Percentiles rank a stretch among this genome's conserved stretches.
phyloP scores from a whole-genome alignment of 2,888 invertebrate species.

The Sinodicranocentrus sp. region DNA sequence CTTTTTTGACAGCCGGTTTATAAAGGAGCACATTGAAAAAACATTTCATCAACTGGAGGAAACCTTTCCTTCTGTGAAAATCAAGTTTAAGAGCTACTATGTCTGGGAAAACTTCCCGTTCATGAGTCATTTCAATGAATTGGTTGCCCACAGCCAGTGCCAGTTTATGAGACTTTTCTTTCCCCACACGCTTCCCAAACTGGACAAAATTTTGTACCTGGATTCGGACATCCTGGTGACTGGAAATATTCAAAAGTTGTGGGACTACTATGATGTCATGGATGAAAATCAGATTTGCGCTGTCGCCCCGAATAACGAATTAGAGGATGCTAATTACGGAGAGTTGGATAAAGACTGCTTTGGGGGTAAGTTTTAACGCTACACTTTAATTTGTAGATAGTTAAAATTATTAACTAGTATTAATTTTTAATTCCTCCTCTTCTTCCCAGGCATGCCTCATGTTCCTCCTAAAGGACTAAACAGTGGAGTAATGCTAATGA shows the following conservation, averaged over 20 bases:
- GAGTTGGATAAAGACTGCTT: not conserved
- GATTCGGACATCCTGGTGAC: conserved; percentile 32
- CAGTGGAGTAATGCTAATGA: conserved; percentile 20
- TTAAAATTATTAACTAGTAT: not conserved
- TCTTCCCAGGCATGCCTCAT: conserved; percentile 25
- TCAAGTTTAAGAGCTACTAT: not conserved
- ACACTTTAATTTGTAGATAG: not conserved
- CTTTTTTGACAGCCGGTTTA: not conserved
- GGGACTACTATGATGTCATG: not conserved
- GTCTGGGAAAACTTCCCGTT: not conserved
- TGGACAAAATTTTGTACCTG: conserved; percentile 21
- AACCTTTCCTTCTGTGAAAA: not conserved
- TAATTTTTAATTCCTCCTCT: too few species aligned
- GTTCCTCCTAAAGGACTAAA: conserved; percentile 36
- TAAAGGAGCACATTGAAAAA: not conserved
- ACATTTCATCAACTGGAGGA: not conserved
- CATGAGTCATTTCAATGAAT: not conserved
- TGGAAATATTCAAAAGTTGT: conserved; percentile 4
- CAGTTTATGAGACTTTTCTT: not conserved
- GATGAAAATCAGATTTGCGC: not conserved
- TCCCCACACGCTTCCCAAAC: not conserved
- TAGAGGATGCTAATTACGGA: conserved; percentile 1
- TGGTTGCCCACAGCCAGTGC: not conserved
- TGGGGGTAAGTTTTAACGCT: conserved; percentile 5
- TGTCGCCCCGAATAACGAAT: not conserved